Conservation (phyloP, 2,113 vertebrate species). For the Aegithalos caudatus region DNA sequence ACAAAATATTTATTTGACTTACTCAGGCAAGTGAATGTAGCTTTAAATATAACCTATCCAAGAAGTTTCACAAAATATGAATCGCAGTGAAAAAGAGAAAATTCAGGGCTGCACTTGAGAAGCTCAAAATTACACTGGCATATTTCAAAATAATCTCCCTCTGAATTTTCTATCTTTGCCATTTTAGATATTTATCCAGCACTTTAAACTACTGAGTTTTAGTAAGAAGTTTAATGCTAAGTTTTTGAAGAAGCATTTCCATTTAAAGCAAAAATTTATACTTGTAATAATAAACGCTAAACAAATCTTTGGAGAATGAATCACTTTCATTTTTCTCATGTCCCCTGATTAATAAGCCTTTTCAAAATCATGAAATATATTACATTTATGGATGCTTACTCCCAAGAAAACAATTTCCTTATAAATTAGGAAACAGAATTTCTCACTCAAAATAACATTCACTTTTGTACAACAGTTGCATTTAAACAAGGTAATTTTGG, state of each 20-base stretch:
- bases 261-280: not conserved
- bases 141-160: not conserved
- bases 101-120: not conserved
- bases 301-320: not conserved
- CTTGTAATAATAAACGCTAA: not conserved
- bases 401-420: constrained; percentile 44
- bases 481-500: constrained; percentile 39
- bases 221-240: not conserved
- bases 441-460: constrained; percentile 61
- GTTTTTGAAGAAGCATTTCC: not conserved
- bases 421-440: constrained; percentile 42
- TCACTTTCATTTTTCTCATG: not conserved
- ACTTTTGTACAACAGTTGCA: constrained; percentile 54
- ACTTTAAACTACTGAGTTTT: not conserved
- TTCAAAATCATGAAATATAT: not conserved
- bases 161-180: not conserved
- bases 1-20: constrained; percentile 38
- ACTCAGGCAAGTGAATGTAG: constrained; percentile 25
- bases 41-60: constrained; percentile 38
- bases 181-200: not conserved
- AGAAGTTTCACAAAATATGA: constrained; percentile 34
- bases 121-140: not conserved
- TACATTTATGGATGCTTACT: constrained; percentile 33
- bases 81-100: constrained; percentile 35
- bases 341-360: not conserved